Evolutionary conservation across 2,113 vertebrate genomes (phyloP), one percentile per base, ranked within the genome.

Genomic region (Sorex fumeus): DNA sequence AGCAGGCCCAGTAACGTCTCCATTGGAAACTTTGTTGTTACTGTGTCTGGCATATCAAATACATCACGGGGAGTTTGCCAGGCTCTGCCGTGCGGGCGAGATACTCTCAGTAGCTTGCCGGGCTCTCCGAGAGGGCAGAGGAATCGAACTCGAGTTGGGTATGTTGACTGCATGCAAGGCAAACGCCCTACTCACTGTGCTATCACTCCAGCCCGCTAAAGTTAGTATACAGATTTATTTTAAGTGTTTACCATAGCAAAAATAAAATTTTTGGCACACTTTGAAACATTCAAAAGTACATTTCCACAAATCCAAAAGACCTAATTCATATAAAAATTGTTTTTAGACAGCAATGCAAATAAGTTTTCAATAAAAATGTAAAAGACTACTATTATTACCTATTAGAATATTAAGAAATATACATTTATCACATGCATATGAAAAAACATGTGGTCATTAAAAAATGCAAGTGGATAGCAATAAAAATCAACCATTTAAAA

Each of bases 331-430:
- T 3, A 32, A 16, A 36, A 8, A 15, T 25, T 62, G 62, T n/a
- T 81, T n/a, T 93, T 28, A 32, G 34, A 67, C 27, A 8, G 43
- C 23, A 88, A 2, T 53, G 13, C 21, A 80, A 45, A 50, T 40
- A 40, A 50, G 10, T 50, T 50, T 50, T 50, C 50, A 88, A 64
- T 81, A 53, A 79, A 74, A 88, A n/a, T 21, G 5, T n/a, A 60
- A 4, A 83, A 67, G 18, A 72, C 66, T 75, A 72, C 19, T 77
- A 4, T 67, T 2, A 18, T 28, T 36, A 30, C 25, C 5, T 69
- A 36, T 72, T 72, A 91, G 27, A 87, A 69, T 82, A 78, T 81
- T 86, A 87, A 90, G 53, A 88, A 89, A 50, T 36, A 69, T 0
- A 70, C 47, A 50, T 64, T 91, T 78, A 50, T 45, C 69, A 86